Percentiles rank a stretch among this genome's conserved stretches.
These are phyloP conservation scores for Luperina testacea DNA, from an alignment of 2,888 invertebrate genomes.

Conservation along the genomic window DNA sequence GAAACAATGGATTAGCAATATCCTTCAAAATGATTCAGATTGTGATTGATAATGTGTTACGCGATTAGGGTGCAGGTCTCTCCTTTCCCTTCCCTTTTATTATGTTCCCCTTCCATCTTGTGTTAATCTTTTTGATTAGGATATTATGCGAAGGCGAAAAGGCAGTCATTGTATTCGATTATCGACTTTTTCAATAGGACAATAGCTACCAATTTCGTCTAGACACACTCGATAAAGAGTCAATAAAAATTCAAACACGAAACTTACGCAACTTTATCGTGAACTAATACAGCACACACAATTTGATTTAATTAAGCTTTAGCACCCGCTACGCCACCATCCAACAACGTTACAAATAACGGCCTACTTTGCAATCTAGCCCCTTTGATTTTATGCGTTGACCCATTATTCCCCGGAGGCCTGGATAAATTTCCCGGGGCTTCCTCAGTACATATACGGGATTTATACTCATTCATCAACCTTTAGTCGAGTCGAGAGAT, in stretches of 20 bases:
- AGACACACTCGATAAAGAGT: background rate
- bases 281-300: constrained; percentile 35
- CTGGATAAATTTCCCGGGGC: constrained; percentile 65
- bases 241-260: constrained; percentile 6
- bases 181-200: background rate
- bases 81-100: background rate
- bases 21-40: no score
- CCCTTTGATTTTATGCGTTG: constrained; percentile 68
- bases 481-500: constrained; percentile 60
- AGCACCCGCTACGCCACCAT: constrained; percentile 40
- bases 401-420: constrained; percentile 66
- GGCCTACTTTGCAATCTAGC: constrained; percentile 64
- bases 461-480: constrained; percentile 69
- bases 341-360: constrained; percentile 61
- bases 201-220: background rate
- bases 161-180: background rate
- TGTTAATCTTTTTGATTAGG: background rate
- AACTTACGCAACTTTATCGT: constrained; percentile 16
- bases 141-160: background rate
- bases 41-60: no score
- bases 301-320: constrained; percentile 62
- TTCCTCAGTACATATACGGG: constrained; percentile 53
- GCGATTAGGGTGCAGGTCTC: no score
- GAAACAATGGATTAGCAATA: no score
- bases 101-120: background rate